phyloP scores from a whole-genome alignment of 2,113 vertebrate genomes.

The Cyphomyrus plagiostoma region DNA sequence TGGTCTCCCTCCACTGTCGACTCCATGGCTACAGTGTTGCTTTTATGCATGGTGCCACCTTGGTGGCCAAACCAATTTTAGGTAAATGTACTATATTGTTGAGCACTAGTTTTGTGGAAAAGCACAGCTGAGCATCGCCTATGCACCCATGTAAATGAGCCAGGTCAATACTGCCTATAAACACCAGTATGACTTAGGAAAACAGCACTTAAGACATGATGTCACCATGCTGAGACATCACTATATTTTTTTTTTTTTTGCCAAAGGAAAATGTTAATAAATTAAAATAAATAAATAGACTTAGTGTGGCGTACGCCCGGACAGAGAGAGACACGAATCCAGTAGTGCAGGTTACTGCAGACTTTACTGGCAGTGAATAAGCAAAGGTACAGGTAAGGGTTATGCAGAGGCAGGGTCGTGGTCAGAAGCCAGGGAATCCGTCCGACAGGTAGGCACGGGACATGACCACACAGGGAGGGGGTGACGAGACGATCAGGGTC shows the following conservation, averaged over 20 bases:
- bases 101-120: background rate
- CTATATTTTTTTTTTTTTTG: background rate
- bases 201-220: background rate
- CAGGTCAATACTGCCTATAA: background rate
- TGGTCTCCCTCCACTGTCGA: no score
- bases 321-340: no score
- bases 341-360: no score
- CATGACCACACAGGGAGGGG: no score
- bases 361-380: no score
- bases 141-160: background rate
- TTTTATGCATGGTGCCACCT: no score
- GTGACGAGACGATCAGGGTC: no score
- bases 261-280: background rate
- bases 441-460: no score
- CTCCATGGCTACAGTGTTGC: no score
- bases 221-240: background rate
- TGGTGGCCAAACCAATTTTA: background rate
- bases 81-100: background rate
- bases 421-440: no score
- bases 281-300: background rate
- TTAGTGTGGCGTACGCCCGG: background rate
- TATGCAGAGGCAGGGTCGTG: no score
- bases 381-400: no score
- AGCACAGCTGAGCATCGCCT: background rate
- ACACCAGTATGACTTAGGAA: background rate